A percentile compares a stretch with the other conserved stretches of the same genome.
These are phyloP conservation scores for Holotrichia oblita DNA, from an alignment of 1,140 invertebrate species.

Conservation along the genomic window DNA sequence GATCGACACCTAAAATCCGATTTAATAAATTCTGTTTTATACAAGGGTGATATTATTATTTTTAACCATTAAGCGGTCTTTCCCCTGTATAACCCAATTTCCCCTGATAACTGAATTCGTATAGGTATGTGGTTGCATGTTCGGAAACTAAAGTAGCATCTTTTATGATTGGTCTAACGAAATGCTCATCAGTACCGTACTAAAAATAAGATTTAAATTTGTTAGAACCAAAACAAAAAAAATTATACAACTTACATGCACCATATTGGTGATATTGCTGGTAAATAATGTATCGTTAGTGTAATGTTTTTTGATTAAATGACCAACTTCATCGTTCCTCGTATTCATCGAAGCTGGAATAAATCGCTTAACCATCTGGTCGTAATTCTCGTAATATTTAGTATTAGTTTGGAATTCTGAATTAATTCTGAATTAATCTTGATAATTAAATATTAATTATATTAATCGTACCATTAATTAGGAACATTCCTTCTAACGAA, in stretches of 20 bases:
- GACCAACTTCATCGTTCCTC: conserved; percentile 41
- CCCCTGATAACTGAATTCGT: conserved; percentile 50
- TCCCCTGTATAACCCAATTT: conserved; percentile 40
- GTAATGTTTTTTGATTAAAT: conserved; percentile 48
- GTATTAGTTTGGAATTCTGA: conserved; percentile 38
- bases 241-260: neutral
- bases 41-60: too few species aligned
- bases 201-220: conserved; percentile 14
- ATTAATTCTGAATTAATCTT: neutral
- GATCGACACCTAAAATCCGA: conserved; percentile 41
- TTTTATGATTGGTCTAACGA: conserved; percentile 49
- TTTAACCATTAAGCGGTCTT: conserved; percentile 37
- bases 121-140: conserved; percentile 49
- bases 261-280: conserved; percentile 14
- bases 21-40: too few species aligned
- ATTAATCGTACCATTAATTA: conserved; percentile 18
- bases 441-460: neutral
- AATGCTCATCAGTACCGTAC: conserved; percentile 52
- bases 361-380: conserved; percentile 35
- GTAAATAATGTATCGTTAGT: neutral
- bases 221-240: neutral
- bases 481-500: conserved; percentile 49
- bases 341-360: conserved; percentile 51
- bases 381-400: conserved; percentile 43
- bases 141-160: conserved; percentile 45